Base-by-base conservation (phyloP, 2,888 invertebrate genomes). In the Keiferia lycopersicella region DNA sequence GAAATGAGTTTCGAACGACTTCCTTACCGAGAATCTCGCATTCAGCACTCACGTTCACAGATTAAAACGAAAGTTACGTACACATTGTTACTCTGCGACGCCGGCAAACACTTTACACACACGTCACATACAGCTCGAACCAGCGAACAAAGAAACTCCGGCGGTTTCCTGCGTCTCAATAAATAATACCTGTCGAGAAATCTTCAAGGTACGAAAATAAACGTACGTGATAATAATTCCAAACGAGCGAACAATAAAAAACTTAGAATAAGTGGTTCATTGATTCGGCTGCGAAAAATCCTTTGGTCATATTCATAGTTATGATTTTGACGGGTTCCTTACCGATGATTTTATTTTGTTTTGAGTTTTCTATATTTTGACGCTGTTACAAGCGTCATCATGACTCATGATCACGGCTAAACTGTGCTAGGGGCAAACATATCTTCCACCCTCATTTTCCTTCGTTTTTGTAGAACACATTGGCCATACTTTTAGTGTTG, bases 1-100 rank as follows among this genome's bases (percentile, higher is more conserved):
- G 67, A 71, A 71, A 69, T 70, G 66, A 69, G 67, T 66, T 71
- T 67, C 67, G 65, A 66, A 68, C 66, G 67, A 68, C 62, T 65
- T 65, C 65, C 66, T 65, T 66, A 18, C 66, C 64, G 64, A 53
- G 63, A 48, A 63, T 61, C 18, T 20, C 41, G 11, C 10, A 30
- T 48, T 61, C 30, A 45, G 48, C 26, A 26, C 41, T 53, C 65
- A 34, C 39, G 45, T 41, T 53, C 45, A 57, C n/a, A 57, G 18
- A 26, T 64, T 66, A 62, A 64, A 58, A 65, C 57, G 10, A 62
- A 63, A 63, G 34, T 60, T 62, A 22, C 51, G 51, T 51, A 51
- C 20, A 58, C 58, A 48, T 39, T 61, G 64, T 65, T 59, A 50
- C 51, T 14, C 10, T 22, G 48, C 45, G 8, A 51, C 45, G 11